Evolutionary conservation across 1,140 invertebrate species (phyloP), one percentile per base, ranked within the genome.

Genomic region (Stegodyphus dumicola): DNA sequence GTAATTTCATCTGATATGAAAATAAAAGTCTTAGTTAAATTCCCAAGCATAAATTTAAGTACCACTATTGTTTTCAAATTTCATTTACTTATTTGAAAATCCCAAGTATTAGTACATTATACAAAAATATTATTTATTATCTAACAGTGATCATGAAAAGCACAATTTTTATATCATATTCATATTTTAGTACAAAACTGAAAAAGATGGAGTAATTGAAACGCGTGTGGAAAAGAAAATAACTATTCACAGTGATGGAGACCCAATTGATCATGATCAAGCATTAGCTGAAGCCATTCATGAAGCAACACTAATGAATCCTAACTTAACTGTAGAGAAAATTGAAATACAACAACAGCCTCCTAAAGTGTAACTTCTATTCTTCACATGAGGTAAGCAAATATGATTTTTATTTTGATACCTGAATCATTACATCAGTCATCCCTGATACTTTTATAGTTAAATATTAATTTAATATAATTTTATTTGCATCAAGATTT

Each of bases 151-250:
- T 33, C 33, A 33, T 33, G 33, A 33, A 33, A 33, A 33, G 33
- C 33, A 33, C 1, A 33, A 33, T 33, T n/a, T 56, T 60, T 60
- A 60, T 10, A 60, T 9, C 9, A 60, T 60, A 60, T 60, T 60
- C 56, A 10, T 60, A 10, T 60, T 85, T 64, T 89, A 98, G 96
- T 98, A 99, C 91, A 98, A 98, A 93, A 98, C 96, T 86, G 97
- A 98, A 92, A 94, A 95, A 88, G 97, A 99, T 91, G 97, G 97
- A 71, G 94, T 98, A 33, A 95, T 98, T 77, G 97, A 99, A 91
- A 99, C 97, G 5, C 93, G 96, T 87, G 95, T 99, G 66, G 97
- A 99, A 89, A 96, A 99, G 91, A 98, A 98, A 91, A 98, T 99
- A 89, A 98, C 97, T 33, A 98, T 99, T 90, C 96, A 98, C 90